Conservation (phyloP, 2,888 invertebrate species). For the Leptothorax acervorum region DNA sequence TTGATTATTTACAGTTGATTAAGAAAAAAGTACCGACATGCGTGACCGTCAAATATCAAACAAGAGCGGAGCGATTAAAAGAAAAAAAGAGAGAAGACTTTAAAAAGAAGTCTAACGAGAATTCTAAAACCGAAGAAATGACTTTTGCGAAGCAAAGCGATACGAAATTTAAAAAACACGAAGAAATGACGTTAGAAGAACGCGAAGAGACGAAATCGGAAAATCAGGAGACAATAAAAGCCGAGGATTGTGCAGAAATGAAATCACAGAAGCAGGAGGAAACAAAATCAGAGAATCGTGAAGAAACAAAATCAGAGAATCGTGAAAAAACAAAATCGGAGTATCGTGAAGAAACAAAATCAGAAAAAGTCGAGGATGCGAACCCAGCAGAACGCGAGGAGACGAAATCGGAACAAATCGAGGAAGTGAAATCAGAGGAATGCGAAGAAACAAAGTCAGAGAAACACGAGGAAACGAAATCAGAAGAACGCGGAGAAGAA, state of each 20-base stretch:
- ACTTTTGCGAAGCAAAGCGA: not conserved
- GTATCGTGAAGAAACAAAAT: not conserved
- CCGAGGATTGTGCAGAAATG: not conserved
- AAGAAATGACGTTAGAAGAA: not conserved
- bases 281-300: not conserved
- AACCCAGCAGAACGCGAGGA: not conserved
- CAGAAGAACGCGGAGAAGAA: not conserved
- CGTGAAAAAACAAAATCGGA: not conserved
- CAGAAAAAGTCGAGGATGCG: not conserved
- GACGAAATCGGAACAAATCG: not conserved
- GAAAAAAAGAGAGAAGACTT: not conserved
- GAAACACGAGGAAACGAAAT: not conserved
- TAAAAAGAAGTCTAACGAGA: not conserved
- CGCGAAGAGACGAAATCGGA: not conserved
- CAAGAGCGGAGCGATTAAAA: not conserved
- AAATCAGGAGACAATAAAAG: not conserved
- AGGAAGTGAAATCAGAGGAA: not conserved
- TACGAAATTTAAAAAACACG: not conserved
- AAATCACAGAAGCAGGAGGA: not conserved
- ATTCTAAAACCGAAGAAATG: not conserved
- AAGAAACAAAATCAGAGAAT: not conserved
- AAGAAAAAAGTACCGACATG: slow-evolving; percentile 45
- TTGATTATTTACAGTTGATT: slow-evolving; percentile 10
- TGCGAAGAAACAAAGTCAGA: not conserved
- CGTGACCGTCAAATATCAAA: slow-evolving; percentile 33